Percentiles rank a stretch among this genome's conserved stretches.
Evolutionary conservation across 2,113 vertebrate species (phyloP).

Genomic region (Sylvietta virens): DNA sequence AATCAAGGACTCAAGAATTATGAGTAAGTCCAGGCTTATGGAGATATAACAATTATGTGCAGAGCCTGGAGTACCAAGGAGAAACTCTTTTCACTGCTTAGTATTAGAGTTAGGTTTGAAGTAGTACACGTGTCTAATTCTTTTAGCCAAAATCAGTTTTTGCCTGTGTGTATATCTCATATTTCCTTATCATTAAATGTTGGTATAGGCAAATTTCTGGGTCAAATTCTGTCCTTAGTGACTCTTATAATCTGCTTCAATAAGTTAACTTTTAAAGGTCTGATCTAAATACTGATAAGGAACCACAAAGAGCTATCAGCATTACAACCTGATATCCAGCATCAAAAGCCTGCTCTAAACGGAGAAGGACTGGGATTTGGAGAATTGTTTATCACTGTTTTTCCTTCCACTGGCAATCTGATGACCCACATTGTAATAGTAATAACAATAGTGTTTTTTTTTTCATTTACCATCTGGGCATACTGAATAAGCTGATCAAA

Average conservation of each 20-base stretch:
- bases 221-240: not conserved
- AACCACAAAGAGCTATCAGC: not conserved
- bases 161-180: not conserved
- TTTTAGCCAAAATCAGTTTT: not conserved
- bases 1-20: not conserved
- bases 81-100: not conserved
- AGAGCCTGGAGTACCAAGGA: not conserved
- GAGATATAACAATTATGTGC: not conserved
- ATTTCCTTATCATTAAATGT: not conserved
- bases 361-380: not conserved
- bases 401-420: not conserved
- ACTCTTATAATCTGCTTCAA: not conserved
- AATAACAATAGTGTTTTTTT: fast-evolving
- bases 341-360: not conserved
- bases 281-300: not conserved
- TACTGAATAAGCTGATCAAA: not conserved
- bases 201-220: not conserved
- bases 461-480: not conserved
- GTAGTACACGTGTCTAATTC: not conserved
- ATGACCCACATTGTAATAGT: not conserved
- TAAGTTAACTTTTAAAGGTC: not conserved
- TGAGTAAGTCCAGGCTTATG: not conserved
- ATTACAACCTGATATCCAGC: not conserved
- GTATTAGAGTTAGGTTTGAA: not conserved
- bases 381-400: not conserved